Evolutionary conservation across 1,140 invertebrate genomes (phyloP).

Genomic region (Drosophila pachea): DNA sequence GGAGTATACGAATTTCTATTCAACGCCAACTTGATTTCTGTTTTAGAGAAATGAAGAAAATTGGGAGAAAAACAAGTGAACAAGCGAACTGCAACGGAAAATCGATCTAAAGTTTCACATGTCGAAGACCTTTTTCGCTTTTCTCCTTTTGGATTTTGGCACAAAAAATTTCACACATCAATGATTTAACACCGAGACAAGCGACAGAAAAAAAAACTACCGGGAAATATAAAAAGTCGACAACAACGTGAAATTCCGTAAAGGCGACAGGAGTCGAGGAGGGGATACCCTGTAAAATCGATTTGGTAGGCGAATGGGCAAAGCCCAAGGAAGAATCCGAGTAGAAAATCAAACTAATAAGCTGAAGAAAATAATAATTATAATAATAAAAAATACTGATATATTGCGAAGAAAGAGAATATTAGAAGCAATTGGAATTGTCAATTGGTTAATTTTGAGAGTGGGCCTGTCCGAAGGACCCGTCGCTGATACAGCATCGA

Average conservation of each 20-base stretch:
- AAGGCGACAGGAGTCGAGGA: no score
- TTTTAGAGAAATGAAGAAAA: constrained; percentile 2
- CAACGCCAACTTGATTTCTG: constrained; percentile 47
- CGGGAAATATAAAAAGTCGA: neutral
- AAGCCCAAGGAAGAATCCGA: no score
- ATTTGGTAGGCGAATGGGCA: no score
- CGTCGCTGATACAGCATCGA: neutral
- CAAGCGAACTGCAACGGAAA: constrained; percentile 8
- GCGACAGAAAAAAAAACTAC: constrained; percentile 54
- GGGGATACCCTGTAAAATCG: no score
- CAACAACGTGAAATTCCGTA: neutral
- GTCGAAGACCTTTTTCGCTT: neutral
- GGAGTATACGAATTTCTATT: neutral
- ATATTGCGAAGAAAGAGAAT: no score
- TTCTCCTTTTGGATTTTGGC: constrained; percentile 8
- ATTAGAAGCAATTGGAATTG: no score
- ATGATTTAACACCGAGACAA: constrained; percentile 61
- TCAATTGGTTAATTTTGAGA: no score
- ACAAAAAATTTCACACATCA: constrained; percentile 67
- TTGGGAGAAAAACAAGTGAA: constrained; percentile 17
- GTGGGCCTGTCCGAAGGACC: neutral
- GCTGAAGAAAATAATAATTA: neutral
- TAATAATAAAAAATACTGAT: neutral
- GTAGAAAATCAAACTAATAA: no score
- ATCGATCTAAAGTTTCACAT: constrained; percentile 48